Conservation (phyloP, 1,140 invertebrate species). For the Euglossa dilemma region DNA sequence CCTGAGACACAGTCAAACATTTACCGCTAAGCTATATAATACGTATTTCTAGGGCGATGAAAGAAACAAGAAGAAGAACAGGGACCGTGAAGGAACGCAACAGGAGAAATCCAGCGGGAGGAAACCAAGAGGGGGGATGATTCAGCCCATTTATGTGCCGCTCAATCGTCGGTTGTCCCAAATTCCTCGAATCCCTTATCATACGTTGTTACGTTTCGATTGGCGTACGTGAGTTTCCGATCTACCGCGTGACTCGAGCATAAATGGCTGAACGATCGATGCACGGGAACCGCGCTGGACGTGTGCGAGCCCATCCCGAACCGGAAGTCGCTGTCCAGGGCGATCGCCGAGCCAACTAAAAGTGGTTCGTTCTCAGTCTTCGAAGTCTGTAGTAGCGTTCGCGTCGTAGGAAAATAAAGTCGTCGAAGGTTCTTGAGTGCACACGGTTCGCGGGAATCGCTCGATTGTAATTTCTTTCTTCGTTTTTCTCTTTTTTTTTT, state of each 20-base stretch:
- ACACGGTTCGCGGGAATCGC: slow-evolving; percentile 61
- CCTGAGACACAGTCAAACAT: slow-evolving; percentile 46
- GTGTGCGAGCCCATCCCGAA: too few relatives aligned
- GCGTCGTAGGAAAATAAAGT: slow-evolving; percentile 64
- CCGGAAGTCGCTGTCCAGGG: not conserved
- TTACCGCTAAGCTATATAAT: slow-evolving; percentile 40
- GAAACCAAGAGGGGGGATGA: slow-evolving; percentile 13
- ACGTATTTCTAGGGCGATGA: slow-evolving; percentile 20
- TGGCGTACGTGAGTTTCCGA: not conserved
- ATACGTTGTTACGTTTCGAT: not conserved
- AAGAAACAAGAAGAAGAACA: slow-evolving; percentile 32
- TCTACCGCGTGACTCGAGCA: slow-evolving; percentile 6
- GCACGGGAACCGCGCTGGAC: not conserved
- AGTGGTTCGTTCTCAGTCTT: slow-evolving; percentile 59
- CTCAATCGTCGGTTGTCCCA: not conserved
- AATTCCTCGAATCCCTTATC: not conserved
- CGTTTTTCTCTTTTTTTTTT: slow-evolving; percentile 11
- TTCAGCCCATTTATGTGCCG: slow-evolving; percentile 22
- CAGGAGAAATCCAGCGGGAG: slow-evolving; percentile 29
- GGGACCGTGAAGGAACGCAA: slow-evolving; percentile 24
- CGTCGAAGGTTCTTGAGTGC: slow-evolving; percentile 48
- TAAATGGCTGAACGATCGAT: slow-evolving; percentile 33
- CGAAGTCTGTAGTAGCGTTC: slow-evolving; percentile 45
- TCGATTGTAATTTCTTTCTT: too few relatives aligned
- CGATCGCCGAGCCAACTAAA: slow-evolving; percentile 1